phyloP scores from a whole-genome alignment of 1,140 invertebrate species.

The Saccostrea cuccullata region DNA sequence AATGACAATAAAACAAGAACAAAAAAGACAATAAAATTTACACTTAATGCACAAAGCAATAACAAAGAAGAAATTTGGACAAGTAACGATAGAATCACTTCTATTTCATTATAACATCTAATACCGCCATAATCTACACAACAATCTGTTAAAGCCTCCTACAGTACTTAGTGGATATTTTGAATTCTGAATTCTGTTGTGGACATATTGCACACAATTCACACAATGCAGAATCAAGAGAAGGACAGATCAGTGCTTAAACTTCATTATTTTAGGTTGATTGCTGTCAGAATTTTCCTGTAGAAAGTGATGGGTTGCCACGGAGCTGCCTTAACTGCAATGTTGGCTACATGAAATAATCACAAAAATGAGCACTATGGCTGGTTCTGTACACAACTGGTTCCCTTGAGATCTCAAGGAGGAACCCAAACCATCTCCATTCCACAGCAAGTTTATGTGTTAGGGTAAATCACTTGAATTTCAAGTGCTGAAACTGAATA shows the following conservation, averaged over 20 bases:
- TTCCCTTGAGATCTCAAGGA: not conserved
- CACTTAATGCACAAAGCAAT: conserved; percentile 35
- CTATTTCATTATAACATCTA: conserved; percentile 20
- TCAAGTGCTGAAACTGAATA: conserved; percentile 18
- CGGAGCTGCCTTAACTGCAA: conserved; percentile 29
- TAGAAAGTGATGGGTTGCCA: not conserved
- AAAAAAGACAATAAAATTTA: conserved; percentile 8
- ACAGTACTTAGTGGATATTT: not conserved
- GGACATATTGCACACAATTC: conserved; percentile 26
- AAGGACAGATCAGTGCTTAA: not conserved
- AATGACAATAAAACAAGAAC: conserved; percentile 27
- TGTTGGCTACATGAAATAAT: conserved; percentile 20
- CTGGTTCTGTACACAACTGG: conserved; percentile 16
- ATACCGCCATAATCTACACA: conserved; percentile 12
- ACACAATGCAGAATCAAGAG: conserved; percentile 15
- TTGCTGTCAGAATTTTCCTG: not conserved
- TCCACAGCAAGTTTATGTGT: conserved; percentile 1
- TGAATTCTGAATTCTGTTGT: conserved; percentile 10
- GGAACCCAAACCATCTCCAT: not conserved
- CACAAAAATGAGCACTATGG: conserved; percentile 33
- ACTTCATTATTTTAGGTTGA: not conserved
- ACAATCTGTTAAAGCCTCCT: not conserved
- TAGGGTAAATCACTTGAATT: conserved; percentile 9
- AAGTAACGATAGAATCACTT: conserved; percentile 4
- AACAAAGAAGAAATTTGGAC: conserved; percentile 16